phyloP scores from a whole-genome alignment of 2,113 vertebrate genomes.

The Pelmatolapia mariae region DNA sequence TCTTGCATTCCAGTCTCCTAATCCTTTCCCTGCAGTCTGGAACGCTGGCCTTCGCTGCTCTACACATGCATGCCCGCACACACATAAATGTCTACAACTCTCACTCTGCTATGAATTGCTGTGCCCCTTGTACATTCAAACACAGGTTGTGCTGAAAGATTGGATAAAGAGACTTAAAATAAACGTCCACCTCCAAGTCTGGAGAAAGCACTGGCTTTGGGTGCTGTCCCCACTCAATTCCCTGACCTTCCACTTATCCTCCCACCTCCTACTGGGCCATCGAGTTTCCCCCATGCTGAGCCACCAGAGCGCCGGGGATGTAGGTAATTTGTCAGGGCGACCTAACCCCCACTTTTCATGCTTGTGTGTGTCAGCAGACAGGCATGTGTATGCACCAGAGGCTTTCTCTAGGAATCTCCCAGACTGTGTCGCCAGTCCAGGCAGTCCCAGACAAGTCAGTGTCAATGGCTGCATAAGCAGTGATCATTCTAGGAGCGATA shows the following conservation, averaged over 20 bases:
- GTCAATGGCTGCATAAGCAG: slow-evolving; percentile 18
- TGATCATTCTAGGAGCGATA: not conserved
- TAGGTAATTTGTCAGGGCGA: slow-evolving; percentile 66
- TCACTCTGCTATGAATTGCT: not conserved
- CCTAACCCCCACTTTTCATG: slow-evolving; percentile 39
- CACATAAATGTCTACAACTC: slow-evolving; percentile 9
- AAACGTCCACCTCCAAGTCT: slow-evolving; percentile 13
- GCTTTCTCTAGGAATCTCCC: slow-evolving; percentile 48
- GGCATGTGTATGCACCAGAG: slow-evolving; percentile 40
- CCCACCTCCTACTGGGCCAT: slow-evolving; percentile 31
- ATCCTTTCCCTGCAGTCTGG: slow-evolving; percentile 66
- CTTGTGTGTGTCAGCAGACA: slow-evolving; percentile 42
- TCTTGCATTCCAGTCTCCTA: slow-evolving; percentile 70
- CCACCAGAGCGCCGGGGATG: slow-evolving; percentile 47
- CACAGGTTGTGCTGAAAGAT: slow-evolving; percentile 50
- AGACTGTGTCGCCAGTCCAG: slow-evolving; percentile 44
- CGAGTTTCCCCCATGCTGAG: slow-evolving; percentile 45
- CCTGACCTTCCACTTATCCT: slow-evolving; percentile 55
- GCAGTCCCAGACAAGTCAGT: slow-evolving; percentile 49
- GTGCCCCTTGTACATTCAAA: not conserved
- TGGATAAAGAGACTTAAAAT: slow-evolving; percentile 53
- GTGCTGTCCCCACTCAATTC: slow-evolving; percentile 26
- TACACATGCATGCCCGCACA: slow-evolving; percentile 21
- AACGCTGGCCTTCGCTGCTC: slow-evolving; percentile 40
- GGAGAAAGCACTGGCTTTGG: slow-evolving; percentile 26